Evolutionary conservation across 2,113 vertebrate genomes (phyloP).

Genomic region (Plotosus lineatus): DNA sequence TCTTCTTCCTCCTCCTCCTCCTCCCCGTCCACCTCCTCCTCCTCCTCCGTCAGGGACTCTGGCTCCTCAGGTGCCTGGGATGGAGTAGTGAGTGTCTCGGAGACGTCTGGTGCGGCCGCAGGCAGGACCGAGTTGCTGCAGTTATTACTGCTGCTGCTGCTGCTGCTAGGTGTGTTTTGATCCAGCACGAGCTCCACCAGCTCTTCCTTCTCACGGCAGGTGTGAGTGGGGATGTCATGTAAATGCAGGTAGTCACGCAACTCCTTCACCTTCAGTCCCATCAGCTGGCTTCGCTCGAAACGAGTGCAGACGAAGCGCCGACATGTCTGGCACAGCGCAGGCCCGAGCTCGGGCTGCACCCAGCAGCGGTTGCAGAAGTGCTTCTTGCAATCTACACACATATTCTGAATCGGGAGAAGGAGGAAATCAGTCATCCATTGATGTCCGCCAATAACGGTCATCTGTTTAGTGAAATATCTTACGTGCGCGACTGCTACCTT

Average conservation of each 20-base stretch:
- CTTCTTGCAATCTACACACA: conserved; percentile 85
- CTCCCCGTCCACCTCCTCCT: not conserved
- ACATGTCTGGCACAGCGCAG: conserved; percentile 80
- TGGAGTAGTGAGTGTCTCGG: conserved; percentile 34
- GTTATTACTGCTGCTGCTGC: conserved; percentile 27
- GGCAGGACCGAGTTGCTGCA: conserved; percentile 25
- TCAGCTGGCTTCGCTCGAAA: conserved; percentile 80
- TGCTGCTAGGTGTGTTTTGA: conserved; percentile 67
- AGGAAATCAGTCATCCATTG: not conserved
- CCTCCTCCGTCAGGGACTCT: conserved; percentile 39
- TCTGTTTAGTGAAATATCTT: conserved; percentile 12
- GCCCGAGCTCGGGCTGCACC: conserved; percentile 66
- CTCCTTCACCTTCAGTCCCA: conserved; percentile 89
- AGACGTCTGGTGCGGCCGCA: not conserved
- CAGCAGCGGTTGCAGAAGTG: conserved; percentile 77
- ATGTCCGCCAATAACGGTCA: not conserved
- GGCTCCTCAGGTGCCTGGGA: conserved; percentile 28
- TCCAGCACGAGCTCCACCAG: conserved; percentile 82
- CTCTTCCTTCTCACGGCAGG: conserved; percentile 86
- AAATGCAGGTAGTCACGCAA: conserved; percentile 84
- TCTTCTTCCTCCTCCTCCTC: not conserved
- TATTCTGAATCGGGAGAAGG: conserved; percentile 65
- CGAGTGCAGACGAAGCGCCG: conserved; percentile 77
- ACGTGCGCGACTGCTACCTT: conserved; percentile 2
- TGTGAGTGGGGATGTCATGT: conserved; percentile 79